Evolutionary conservation across 2,888 invertebrate species (phyloP).

Genomic region (Lochmaea capreae): DNA sequence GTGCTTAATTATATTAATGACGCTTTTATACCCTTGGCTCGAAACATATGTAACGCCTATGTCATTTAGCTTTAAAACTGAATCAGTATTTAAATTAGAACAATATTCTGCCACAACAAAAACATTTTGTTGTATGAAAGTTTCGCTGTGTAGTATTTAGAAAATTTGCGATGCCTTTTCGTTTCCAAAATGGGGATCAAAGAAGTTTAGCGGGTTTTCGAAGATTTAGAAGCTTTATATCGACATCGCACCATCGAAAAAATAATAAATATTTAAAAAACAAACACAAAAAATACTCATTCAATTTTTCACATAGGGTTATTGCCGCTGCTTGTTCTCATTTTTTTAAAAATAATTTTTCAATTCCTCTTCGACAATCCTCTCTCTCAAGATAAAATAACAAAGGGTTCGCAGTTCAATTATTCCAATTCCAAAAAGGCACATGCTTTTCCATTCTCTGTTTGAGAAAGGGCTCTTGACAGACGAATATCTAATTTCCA

Average conservation of each 20-base stretch:
- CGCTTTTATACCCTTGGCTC: not conserved
- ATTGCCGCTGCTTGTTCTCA: not conserved
- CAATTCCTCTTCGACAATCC: conserved; percentile 18
- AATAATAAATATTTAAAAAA: not conserved
- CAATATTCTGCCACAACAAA: not conserved
- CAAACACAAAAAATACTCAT: not conserved
- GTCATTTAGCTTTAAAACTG: conserved; percentile 1
- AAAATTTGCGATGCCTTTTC: not conserved
- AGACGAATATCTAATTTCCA: conserved; percentile 42
- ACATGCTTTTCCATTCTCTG: conserved; percentile 41
- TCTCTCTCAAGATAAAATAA: conserved; percentile 37
- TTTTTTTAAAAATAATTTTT: conserved; percentile 1
- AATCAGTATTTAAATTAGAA: conserved; percentile 14
- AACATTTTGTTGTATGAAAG: not conserved
- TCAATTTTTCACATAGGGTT: not conserved
- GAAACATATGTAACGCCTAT: not conserved
- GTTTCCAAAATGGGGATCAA: not conserved
- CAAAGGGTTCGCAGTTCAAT: conserved; percentile 47
- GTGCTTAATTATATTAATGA: too few species aligned
- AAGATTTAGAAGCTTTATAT: not conserved
- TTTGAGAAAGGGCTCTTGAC: conserved; percentile 43
- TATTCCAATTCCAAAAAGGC: conserved; percentile 39
- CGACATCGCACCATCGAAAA: not conserved
- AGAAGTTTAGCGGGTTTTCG: too few species aligned
- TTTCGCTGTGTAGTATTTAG: not conserved